These are phyloP conservation scores for Sialia sialis DNA, from an alignment of 2,113 vertebrate genomes.

Conservation along the genomic window DNA sequence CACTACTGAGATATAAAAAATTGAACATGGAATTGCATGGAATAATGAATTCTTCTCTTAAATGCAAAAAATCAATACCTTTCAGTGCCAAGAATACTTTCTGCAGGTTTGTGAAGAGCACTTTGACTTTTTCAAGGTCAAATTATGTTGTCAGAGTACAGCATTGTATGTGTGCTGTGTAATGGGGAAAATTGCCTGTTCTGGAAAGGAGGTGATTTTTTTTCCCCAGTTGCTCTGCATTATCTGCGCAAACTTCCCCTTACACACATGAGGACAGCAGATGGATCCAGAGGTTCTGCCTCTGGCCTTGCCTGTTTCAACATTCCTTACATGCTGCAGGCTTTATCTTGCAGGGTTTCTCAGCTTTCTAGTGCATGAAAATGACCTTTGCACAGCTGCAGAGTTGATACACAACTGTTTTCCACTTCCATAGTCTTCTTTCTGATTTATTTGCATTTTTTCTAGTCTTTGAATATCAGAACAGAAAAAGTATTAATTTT, in stretches of 20 bases:
- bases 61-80: background rate
- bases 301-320: background rate
- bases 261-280: background rate
- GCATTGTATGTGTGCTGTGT: background rate
- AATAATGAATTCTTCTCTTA: background rate
- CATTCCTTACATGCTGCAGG: background rate
- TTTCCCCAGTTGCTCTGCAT: background rate
- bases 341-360: background rate
- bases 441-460: background rate
- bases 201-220: background rate
- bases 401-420: background rate
- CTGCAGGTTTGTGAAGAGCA: background rate
- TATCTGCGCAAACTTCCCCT: background rate
- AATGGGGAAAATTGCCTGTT: background rate
- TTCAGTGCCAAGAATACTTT: background rate
- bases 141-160: background rate
- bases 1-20: background rate
- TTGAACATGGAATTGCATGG: background rate
- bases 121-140: background rate
- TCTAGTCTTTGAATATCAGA: background rate
- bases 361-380: background rate
- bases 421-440: background rate
- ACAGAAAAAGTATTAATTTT: background rate
- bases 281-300: background rate
- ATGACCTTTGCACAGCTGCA: background rate